These are phyloP conservation scores for Vimba vimba DNA, from an alignment of 2,113 vertebrate genomes.

Conservation along the genomic window DNA sequence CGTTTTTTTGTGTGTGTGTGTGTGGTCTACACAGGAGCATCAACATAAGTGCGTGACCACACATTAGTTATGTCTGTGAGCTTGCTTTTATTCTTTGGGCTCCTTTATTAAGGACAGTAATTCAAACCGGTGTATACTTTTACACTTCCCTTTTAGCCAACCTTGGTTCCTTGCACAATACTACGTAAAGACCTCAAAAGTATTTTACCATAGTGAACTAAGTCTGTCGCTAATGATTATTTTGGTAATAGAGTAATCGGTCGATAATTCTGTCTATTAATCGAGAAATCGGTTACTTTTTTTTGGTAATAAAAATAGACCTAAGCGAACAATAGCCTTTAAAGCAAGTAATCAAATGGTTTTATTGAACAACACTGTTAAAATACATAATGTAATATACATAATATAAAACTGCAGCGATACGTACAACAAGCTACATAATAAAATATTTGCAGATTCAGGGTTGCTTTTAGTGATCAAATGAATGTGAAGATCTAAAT, in stretches of 20 bases:
- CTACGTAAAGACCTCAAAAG: background rate
- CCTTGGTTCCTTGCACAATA: background rate
- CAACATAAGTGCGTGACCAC: background rate
- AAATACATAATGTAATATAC: background rate
- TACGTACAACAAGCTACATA: too few species aligned
- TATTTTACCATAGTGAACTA: background rate
- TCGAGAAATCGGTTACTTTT: too few species aligned
- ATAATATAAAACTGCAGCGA: background rate
- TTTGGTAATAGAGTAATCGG: too few species aligned
- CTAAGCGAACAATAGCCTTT: too few species aligned
- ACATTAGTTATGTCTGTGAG: background rate
- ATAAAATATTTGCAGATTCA: too few species aligned
- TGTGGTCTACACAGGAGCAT: too few species aligned
- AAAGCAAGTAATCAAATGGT: too few species aligned
- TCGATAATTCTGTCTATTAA: too few species aligned
- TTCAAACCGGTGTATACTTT: background rate
- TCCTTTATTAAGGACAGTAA: background rate
- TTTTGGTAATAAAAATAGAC: too few species aligned
- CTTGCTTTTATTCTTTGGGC: background rate
- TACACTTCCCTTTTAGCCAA: background rate
- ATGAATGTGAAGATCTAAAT: constrained; percentile 1
- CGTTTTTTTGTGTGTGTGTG: too few species aligned
- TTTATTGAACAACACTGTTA: too few species aligned
- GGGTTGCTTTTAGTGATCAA: background rate
- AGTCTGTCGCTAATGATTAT: too few species aligned